phyloP scores from a whole-genome alignment of 2,113 vertebrate species.

The Microtus oregoni region DNA sequence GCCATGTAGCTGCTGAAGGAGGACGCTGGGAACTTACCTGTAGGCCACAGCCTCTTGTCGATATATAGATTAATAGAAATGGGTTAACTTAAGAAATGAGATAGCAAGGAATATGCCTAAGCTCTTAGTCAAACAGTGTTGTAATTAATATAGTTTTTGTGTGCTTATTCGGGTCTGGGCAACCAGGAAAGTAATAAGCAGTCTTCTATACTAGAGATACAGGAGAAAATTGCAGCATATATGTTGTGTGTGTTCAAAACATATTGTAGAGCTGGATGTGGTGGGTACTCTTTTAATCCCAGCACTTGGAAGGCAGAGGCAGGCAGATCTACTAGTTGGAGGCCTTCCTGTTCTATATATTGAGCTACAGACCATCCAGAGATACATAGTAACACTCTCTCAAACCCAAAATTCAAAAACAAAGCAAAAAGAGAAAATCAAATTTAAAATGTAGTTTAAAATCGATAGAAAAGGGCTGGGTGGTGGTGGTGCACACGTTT shows the following conservation, averaged over 20 bases:
- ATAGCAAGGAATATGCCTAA: no score
- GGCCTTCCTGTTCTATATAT: no score
- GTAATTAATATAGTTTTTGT: no score
- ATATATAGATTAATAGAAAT: no score
- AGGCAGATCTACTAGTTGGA: neutral
- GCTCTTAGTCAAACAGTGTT: no score
- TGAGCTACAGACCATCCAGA: neutral
- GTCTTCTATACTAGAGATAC: neutral
- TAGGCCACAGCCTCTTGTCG: no score
- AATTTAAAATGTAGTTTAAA: neutral
- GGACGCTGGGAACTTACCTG: no score
- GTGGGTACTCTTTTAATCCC: neutral
- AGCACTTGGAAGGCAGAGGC: neutral
- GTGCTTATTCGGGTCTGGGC: no score
- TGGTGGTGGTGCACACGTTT: no score
- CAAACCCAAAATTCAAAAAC: neutral
- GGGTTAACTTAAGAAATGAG: no score
- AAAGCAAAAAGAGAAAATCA: neutral
- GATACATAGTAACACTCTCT: neutral
- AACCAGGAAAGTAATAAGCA: no score
- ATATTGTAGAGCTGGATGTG: neutral
- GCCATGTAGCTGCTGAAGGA: no score
- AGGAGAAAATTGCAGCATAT: slow-evolving; percentile 1
- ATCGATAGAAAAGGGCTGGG: neutral
- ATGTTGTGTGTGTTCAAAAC: neutral